Evolutionary conservation across 2,888 invertebrate genomes (phyloP).

Genomic region (Muschampia plurimacula): DNA sequence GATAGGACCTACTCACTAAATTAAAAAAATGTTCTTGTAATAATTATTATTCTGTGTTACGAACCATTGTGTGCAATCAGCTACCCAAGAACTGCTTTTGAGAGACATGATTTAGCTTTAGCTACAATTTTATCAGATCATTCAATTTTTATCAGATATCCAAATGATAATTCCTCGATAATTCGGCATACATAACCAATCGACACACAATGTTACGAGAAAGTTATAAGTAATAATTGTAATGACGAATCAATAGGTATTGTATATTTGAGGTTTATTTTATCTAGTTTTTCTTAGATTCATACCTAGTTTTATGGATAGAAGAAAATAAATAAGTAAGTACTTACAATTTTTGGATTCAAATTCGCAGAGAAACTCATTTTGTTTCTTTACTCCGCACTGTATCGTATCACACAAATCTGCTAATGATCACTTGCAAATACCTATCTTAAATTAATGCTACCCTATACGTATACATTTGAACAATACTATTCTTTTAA

Average conservation of each 20-base stretch:
- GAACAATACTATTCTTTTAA: too few relatives aligned
- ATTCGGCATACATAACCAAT: constrained; percentile 11
- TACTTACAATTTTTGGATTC: constrained; percentile 46
- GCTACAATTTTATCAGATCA: constrained; percentile 27
- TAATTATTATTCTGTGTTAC: background rate
- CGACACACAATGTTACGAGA: background rate
- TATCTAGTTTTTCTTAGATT: background rate
- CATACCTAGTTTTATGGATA: background rate
- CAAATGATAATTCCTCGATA: constrained; percentile 27
- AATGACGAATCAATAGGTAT: background rate
- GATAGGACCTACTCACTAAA: background rate
- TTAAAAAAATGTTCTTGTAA: background rate
- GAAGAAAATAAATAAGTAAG: background rate
- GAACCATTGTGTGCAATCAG: constrained; percentile 7
- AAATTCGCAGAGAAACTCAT: constrained; percentile 34
- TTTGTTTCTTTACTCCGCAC: constrained; percentile 18
- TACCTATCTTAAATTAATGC: too few relatives aligned
- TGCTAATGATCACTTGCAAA: too few relatives aligned
- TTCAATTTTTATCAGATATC: constrained; percentile 30
- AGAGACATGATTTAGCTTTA: constrained; percentile 14
- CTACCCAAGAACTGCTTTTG: constrained; percentile 11
- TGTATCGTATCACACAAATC: too few relatives aligned
- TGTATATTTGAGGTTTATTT: background rate
- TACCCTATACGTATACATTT: too few relatives aligned
- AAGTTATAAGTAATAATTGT: background rate